Base-by-base conservation (phyloP, 1,140 invertebrate genomes). In the Rhyzopertha dominica region DNA sequence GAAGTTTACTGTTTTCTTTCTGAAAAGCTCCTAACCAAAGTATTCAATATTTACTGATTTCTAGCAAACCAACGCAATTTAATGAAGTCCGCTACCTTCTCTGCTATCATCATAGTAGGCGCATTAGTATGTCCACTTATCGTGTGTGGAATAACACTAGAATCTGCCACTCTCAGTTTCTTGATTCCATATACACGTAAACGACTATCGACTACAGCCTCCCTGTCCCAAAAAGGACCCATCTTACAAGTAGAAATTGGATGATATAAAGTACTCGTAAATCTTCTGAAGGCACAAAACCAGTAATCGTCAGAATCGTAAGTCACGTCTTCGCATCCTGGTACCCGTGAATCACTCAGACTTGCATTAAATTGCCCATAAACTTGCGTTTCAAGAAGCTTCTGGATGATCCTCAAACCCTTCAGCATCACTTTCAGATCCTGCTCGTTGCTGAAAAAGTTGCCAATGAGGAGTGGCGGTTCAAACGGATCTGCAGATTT, bases 161-260 rank as follows among this genome's bases (percentile, higher is more conserved):
- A 61, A 44, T 74, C 73, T 0, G 60, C 66, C 3, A 74, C 64
- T 38, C 73, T 53, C n/a, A 74, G 46, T 4, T 58, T 50, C 10
- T 55, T 12, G 4, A 75, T 35, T 1, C 69, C 71, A 24, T 62
- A 37, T 4, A 73, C 69, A 28, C 41, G 54, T 3, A 71, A 50
- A 37, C 20, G 13, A 4, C 54, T 35, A 56, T 77, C 71, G 23
- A 74, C 65, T 18, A 75, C 72, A 0, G 74, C 61, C 22, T 64
- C 59, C 0, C 47, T 38, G 43, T 76, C 71, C 0, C 28, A 18
- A 14, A 22, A 14, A 2, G 59, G 51, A 0, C 78, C 78, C 78
- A 81, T 80, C 57, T 72, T 76, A 41, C 73, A 77, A 1, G 72
- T 73, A 0, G 78, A 76, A 0, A 59, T 56, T 47, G 78, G 76